Base-by-base conservation (phyloP, 2,797 vertebrate species). In the Sebastes elongatus region DNA sequence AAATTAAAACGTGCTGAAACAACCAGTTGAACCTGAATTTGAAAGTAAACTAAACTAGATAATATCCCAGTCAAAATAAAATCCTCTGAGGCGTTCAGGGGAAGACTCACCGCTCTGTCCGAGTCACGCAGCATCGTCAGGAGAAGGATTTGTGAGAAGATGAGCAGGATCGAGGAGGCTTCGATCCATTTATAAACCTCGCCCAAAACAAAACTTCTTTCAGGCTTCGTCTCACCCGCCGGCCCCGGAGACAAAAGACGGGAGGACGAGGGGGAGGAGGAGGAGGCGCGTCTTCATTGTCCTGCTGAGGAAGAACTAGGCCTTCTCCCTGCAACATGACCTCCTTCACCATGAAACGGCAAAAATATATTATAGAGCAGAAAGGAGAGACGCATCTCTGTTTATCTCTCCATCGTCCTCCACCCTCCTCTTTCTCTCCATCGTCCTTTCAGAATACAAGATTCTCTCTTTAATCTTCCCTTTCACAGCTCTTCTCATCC, bases 111-210 rank as follows among this genome's bases (percentile, higher is more conserved):
- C 90, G 33, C 77, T 81, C 65, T 7, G 53, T 86, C 64, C 0
- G 55, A 57, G 55, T 42, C 2, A 57, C 11, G 71, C 72, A 59
- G 71, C 90, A 77, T 91, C 75, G 3, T 86, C 82, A 27, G 59
- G 10, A 84, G 65, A 35, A 56, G 59, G n/a, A 28, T 23, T 57
- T 65, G 56, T 63, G 30, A 22, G 85, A 70, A 82, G 85, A 88
- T 80, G 81, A 83, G 64, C 76, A 46, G 55, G 13, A 57, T 7
- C 8, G 57, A 86, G 13, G 78, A 73, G 32, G 81, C 82, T 81
- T 69, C 77, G 83, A 92, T 87, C 66, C 80, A 86, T 94, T 94
- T 95, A 95, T 95, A 95, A 69, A 81, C 87, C 86, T 91, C 57
- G 49, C 62, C 75, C 76, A 63, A 74, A 87, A 88, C 83, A 89